phyloP scores from a whole-genome alignment of 2,888 invertebrate species.

The Amorpha juglandis region DNA sequence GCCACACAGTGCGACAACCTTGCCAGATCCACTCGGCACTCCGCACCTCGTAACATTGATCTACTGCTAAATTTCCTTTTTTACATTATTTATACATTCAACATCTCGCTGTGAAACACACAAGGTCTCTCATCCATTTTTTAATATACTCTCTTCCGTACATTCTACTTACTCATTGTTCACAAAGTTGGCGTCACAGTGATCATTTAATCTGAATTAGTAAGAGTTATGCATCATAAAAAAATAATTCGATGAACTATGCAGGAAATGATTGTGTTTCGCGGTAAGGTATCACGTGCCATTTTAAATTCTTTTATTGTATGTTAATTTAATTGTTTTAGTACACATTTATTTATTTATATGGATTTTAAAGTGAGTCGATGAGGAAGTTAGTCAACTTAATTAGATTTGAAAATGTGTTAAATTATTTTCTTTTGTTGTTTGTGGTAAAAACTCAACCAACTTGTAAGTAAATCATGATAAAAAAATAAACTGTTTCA shows the following conservation, averaged over 20 bases:
- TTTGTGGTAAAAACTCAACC: background rate
- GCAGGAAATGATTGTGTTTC: slow-evolving; percentile 32
- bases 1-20: slow-evolving; percentile 78
- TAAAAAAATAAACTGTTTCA: background rate
- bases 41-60: slow-evolving; percentile 51
- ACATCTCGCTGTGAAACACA: slow-evolving; percentile 31
- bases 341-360: background rate
- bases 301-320: slow-evolving; percentile 23
- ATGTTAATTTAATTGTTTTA: slow-evolving; percentile 6
- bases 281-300: slow-evolving; percentile 31
- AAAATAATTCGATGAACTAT: slow-evolving; percentile 27
- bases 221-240: slow-evolving; percentile 25
- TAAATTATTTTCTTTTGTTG: background rate
- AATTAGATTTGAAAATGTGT: background rate
- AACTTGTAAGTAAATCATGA: background rate
- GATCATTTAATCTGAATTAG: slow-evolving; percentile 14
- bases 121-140: slow-evolving; percentile 10
- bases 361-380: background rate
- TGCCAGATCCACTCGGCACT: slow-evolving; percentile 42
- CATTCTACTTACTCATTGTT: background rate
- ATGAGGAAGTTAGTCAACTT: background rate
- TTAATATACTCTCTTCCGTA: background rate
- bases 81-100: slow-evolving; percentile 46
- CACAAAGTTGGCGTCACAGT: slow-evolving; percentile 6
- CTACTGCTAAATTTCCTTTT: slow-evolving; percentile 55